These are phyloP conservation scores for Ichneumoninae sp. DNA, from an alignment of 2,888 invertebrate genomes.

Conservation along the genomic window DNA sequence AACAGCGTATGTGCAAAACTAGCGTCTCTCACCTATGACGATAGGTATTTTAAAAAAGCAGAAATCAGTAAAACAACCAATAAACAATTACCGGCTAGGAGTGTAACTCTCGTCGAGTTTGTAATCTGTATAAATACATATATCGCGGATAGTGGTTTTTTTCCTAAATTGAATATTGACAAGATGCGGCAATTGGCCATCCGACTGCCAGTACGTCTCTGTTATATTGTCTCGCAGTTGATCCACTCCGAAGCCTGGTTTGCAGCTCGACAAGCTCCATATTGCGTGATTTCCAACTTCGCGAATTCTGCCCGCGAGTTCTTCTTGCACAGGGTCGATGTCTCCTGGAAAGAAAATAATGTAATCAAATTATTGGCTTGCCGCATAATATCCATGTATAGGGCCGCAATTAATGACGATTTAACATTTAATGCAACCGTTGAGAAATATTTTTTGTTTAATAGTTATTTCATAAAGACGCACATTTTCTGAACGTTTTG, in stretches of 20 bases:
- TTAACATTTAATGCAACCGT: background rate
- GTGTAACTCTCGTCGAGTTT: slow-evolving; percentile 99
- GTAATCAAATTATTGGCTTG: background rate
- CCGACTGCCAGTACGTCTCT: slow-evolving; percentile 99
- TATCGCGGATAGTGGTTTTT: slow-evolving; percentile 97
- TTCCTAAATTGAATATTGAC: slow-evolving; percentile 98
- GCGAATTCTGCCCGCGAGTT: slow-evolving; percentile 87
- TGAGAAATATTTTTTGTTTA: background rate
- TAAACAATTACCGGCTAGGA: slow-evolving; percentile 89
- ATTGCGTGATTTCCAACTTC: slow-evolving; percentile 97
- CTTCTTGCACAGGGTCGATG: slow-evolving; percentile 87
- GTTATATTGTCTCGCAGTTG: slow-evolving; percentile 97
- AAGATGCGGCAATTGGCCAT: slow-evolving; percentile 98
- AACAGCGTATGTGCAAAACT: background rate
- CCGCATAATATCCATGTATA: background rate
- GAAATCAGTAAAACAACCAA: background rate
- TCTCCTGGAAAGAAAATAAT: slow-evolving; percentile 74
- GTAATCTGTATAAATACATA: slow-evolving; percentile 98
- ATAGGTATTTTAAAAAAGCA: background rate
- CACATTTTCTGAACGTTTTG: background rate
- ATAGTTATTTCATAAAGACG: background rate
- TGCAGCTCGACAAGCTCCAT: slow-evolving; percentile 99
- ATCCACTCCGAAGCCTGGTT: slow-evolving; percentile 99
- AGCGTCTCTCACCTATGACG: background rate
- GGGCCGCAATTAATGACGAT: background rate